Base-by-base conservation (phyloP, 1,140 invertebrate species). In the Anadara kagoshimensis region DNA sequence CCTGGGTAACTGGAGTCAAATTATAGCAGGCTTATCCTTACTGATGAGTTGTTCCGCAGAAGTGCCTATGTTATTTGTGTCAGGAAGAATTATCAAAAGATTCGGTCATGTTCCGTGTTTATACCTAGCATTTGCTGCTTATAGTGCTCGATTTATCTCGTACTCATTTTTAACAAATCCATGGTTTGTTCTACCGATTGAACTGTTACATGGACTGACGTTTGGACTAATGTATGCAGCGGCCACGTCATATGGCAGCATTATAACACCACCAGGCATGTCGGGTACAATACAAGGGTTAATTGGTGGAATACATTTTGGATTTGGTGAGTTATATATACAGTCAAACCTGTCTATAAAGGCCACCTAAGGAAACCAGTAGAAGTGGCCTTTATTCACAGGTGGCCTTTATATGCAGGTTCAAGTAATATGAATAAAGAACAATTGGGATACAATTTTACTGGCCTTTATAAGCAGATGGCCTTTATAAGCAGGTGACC, bases 221-320 rank as follows among this genome's bases (percentile, higher is more conserved):
- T 95, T 95, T 85, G 96, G 96, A 12, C 91, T 98, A 73, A 95
- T 95, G 84, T 98, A 96, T 90, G 92, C 95, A 0, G 94, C 95
- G 11, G 96, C 97, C 93, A 93, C 95, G 12, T 95, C 94, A 0
- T 97, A 96, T 88, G 95, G 95, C 0, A 95, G 93, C 84, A 92
- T 94, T 78, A 92, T 96, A 3, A 93, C 95, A 5, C 95, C 95
- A 20, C 91, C 73, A 18, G 96, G 96, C 16, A 95, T 94, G 0
- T 94, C 95, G 86, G 94, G 94, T 3, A 97, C 96, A 26, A 92
- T 96, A 58, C 94, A 95, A 90, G 94, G 95, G 59, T 88, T 96
- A 58, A 90, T 96, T 4, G 94, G 94, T 20, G 94, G 94, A 53
- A 82, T 95, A 8, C 95, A 87, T 53, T 84, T 80, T 57, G 82